Evolutionary conservation across 1,140 invertebrate genomes (phyloP), one percentile per base, ranked within the genome.

Genomic region (Pogonus chalceus): DNA sequence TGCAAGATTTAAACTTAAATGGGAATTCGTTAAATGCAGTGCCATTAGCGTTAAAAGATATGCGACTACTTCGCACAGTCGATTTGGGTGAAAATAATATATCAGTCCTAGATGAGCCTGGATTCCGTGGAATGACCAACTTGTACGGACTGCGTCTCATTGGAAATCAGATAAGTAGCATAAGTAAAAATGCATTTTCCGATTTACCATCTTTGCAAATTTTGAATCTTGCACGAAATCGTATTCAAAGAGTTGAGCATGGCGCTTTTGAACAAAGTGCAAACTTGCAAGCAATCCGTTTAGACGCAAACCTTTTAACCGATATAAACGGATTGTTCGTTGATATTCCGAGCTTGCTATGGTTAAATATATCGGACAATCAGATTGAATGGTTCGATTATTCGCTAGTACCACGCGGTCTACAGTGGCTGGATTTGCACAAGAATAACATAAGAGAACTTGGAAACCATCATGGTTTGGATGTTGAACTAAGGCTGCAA

Each of bases 351-450:
- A 85, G 83, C 59, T 72, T 96, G 43, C 72, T 90, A 58, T 92
- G 89, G 89, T 72, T 96, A 21, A 96, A 95, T 73, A 84, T 94
- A 54, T 92, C 89, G 21, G 88, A 91, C 72, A 96, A 96, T 75
- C 82, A 85, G 62, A 75, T 96, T 59, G 80, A 88, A 62, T 85
- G 85, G 81, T 95, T 96, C 73, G 91, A 95, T 71, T 95, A 93
- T 69, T 80, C 85, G 14, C 76, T 92, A 52, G 81, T 95, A 47
- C 91, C 92, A 0, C 67, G 72, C 43, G 84, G 82, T 56, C 74
- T 95, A 53, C 85, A 90, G 61, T 93, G 90, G 89, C 72, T 96
- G 37, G 91, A 95, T 71, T 76, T 96, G 61, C 90, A 93, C 70
- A 85, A 85, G 64, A 96, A 96, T 72, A 82, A 85, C 63, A 84